Evolutionary conservation across 2,797 vertebrate species (phyloP).

Genomic region (Sebastes itinus): DNA sequence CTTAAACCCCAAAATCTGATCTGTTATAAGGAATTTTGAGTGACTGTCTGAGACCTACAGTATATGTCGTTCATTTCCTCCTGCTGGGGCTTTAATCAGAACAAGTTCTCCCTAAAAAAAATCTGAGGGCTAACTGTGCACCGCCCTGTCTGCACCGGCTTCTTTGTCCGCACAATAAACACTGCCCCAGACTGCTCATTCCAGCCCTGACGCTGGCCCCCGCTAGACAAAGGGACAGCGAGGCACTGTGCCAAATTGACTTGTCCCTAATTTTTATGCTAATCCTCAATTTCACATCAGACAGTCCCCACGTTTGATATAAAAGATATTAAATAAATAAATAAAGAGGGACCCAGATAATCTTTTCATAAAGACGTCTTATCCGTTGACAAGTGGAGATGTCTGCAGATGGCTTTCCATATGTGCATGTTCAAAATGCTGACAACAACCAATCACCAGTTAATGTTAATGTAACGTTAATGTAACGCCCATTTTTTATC

Average conservation of each 20-base stretch:
- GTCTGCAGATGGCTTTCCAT: constrained; percentile 65
- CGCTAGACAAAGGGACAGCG: constrained; percentile 55
- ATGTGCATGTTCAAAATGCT: constrained; percentile 45
- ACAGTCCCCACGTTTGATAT: constrained; percentile 62
- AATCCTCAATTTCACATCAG: constrained; percentile 75
- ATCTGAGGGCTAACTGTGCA: constrained; percentile 3
- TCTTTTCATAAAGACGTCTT: constrained; percentile 73
- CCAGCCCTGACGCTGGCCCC: constrained; percentile 32
- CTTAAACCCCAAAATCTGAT: constrained; percentile 56
- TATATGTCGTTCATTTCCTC: constrained; percentile 44
- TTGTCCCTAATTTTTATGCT: constrained; percentile 75
- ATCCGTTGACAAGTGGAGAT: constrained; percentile 66
- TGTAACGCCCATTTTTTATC: too few relatives aligned
- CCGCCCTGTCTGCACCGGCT: constrained; percentile 12
- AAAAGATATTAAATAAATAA: constrained; percentile 75
- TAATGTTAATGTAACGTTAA: constrained; percentile 5
- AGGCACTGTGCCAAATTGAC: constrained; percentile 63
- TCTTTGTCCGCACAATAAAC: constrained; percentile 44
- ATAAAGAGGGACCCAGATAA: constrained; percentile 61
- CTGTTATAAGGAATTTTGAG: constrained; percentile 27
- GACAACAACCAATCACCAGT: constrained; percentile 42
- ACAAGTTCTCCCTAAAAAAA: constrained; percentile 37
- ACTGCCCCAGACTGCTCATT: constrained; percentile 32
- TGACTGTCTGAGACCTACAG: constrained; percentile 45
- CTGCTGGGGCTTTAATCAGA: constrained; percentile 66